Base-by-base conservation (phyloP, 2,888 invertebrate species). In the Chaetogeoica ovagalla region DNA sequence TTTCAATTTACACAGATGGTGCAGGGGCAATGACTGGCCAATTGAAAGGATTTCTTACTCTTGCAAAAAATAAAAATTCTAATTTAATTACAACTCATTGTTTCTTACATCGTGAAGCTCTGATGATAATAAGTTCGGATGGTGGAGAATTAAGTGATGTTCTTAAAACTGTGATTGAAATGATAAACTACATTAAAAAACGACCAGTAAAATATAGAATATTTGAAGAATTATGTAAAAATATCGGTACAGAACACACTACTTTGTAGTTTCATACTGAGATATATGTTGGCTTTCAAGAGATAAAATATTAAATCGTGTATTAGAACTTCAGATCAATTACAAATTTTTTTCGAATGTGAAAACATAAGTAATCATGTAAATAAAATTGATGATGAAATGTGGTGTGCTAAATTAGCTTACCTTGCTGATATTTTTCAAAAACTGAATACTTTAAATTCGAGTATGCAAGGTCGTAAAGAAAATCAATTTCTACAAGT, bases 381-480 rank as follows among this genome's bases (percentile, higher is more conserved):
- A 30, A 43, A 66, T 66, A 43, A 65, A 65, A 72, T 81, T 73
- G 77, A 72, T n/a, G n/a, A n/a, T 66, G 57, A 52, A 59, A 66
- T 70, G 37, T 82, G 81, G 74, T 62, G 77, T 37, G 75, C 82
- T 72, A 81, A 81, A 81, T 66, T 82, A 81, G 63, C 75, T 74
- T 83, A 83, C 68, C 82, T 82, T 77, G 81, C 77, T 48, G 82
- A 83, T 65, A 83, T 83, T 68, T 83, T 83, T 62, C 81, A 82
- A 70, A 76, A 83, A 55, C 70, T 82, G 63, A 82, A 82, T 66
- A 52, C 71, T 19, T 72, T 82, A 66, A 82, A 83, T 74, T 62
- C 48, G 43, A 74, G 63, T 62, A 74, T 74, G 63, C 63, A 75
- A 62, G 39, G 59, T 59, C 21, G 19, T 48, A 62, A 72, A 72